Percentiles rank a stretch among this genome's conserved stretches.
phyloP scores from a whole-genome alignment of 64 coral and sea anemone species.

The Dendronephthya gigantea region DNA sequence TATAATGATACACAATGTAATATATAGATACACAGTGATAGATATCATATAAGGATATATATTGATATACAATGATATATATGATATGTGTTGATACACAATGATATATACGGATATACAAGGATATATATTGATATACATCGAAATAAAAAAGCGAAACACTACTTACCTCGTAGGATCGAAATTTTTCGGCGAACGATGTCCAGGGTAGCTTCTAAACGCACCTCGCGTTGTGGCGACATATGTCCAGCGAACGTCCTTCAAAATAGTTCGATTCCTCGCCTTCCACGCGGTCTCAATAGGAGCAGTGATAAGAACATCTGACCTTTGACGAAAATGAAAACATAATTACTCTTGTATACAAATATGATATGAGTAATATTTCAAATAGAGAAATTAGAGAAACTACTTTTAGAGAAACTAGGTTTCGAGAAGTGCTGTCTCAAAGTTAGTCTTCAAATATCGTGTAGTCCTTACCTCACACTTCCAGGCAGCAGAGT shows the following conservation, averaged over 20 bases:
- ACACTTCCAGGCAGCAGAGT: conserved; percentile 50
- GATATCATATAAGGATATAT: background rate
- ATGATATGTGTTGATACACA: background rate
- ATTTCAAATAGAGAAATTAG: too few relatives aligned
- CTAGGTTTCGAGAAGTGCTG: too few relatives aligned
- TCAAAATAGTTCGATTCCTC: conserved; percentile 55
- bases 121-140: too few relatives aligned
- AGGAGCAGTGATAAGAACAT: conserved; percentile 78
- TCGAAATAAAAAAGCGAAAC: too few relatives aligned
- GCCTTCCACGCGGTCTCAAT: conserved; percentile 69
- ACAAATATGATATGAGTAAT: too few relatives aligned
- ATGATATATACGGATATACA: too few relatives aligned
- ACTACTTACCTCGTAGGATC: conserved; percentile 75
- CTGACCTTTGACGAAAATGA: conserved; percentile 34
- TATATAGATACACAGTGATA: conserved; percentile 32
- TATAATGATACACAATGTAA: conserved; percentile 71
- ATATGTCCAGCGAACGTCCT: conserved; percentile 93
- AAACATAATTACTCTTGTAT: background rate
- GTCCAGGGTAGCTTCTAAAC: conserved; percentile 70
- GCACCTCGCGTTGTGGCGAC: conserved; percentile 71
- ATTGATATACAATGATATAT: background rate
- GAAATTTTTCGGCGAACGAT: conserved; percentile 61
- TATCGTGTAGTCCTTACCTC: too few relatives aligned
- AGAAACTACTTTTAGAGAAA: too few relatives aligned
- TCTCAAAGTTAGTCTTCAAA: too few relatives aligned